Evolutionary conservation across 2,113 vertebrate genomes (phyloP), one percentile per base, ranked within the genome.

Genomic region (Larimichthys polyactis): DNA sequence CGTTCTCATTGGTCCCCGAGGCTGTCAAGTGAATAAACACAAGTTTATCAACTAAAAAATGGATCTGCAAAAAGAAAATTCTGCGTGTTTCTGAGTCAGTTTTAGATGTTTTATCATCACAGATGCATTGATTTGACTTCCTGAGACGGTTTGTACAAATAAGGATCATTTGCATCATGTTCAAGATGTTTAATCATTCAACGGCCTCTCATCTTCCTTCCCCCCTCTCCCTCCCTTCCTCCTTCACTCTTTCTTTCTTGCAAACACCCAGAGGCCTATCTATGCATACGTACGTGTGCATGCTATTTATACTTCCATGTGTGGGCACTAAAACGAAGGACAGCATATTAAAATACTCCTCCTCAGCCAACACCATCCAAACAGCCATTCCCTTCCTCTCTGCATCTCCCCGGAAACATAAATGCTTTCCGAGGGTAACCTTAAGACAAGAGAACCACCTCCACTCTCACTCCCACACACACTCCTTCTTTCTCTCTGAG

Each of bases 1-100:
- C 98, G 97, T 99, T 99, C 88, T 99, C 97, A 75, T 97, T 98
- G 82, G 97, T 94, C 40, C 97, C 96, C 83, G 95, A 78, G 62
- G 94, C 93, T 94, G 91, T 40, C 0, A 3, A 54, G 59, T 1
- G 20, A 27, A 67, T n/a, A 78, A 24, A 77, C 15, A 63, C 36
- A 32, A 27, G 4, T 32, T 16, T 5, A 48, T 52, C 4, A 22
- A 15, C 17, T 6, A 3, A 46, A 14, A 40, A 36, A 22, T 16
- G 2, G 22, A 63, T 11, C 20, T 2, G 62, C 59, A 66, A 7
- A 32, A 17, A 19, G 17, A 15, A 20, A 29, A 7, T 14, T 3
- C n/a, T 43, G 8, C 48, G 10, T 20, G 36, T 70, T 43, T 29
- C 27, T 36, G 59, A 65, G 15, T 27, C 51, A 36, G 40, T 32